A percentile compares a stretch with the other conserved stretches of the same genome.
These are phyloP conservation scores for Platichthys stellatus DNA, from an alignment of 2,113 vertebrate genomes.

Conservation along the genomic window DNA sequence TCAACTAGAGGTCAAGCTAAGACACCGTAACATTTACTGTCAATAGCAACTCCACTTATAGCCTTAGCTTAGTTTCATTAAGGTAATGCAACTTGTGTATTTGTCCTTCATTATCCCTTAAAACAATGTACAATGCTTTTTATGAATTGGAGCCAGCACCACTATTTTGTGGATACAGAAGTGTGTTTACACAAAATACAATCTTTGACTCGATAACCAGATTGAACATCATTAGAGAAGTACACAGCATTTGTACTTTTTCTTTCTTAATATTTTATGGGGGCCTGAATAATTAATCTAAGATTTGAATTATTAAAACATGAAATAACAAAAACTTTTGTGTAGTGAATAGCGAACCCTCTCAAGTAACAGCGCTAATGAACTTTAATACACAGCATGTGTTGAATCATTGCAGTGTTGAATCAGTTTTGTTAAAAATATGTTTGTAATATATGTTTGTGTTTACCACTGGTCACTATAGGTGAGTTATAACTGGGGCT, in stretches of 20 bases:
- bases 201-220: no score
- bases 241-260: no score
- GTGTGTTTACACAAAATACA: no score
- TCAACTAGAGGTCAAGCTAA: neutral
- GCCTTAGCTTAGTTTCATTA: neutral
- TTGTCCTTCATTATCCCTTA: constrained; percentile 1
- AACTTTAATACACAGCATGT: neutral
- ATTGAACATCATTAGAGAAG: no score
- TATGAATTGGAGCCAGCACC: neutral
- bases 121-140: neutral
- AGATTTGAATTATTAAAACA: no score
- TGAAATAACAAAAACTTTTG: no score
- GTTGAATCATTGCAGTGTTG: neutral
- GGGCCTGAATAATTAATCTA: no score
- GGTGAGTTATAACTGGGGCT: neutral
- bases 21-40: constrained; percentile 20
- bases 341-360: neutral
- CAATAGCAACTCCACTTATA: neutral
- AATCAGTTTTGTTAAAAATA: neutral
- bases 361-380: neutral
- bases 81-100: neutral
- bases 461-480: neutral
- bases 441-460: neutral
- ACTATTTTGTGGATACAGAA: neutral
- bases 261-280: no score